Evolutionary conservation across 2,113 vertebrate genomes (phyloP).

Genomic region (Okapia johnstoni): DNA sequence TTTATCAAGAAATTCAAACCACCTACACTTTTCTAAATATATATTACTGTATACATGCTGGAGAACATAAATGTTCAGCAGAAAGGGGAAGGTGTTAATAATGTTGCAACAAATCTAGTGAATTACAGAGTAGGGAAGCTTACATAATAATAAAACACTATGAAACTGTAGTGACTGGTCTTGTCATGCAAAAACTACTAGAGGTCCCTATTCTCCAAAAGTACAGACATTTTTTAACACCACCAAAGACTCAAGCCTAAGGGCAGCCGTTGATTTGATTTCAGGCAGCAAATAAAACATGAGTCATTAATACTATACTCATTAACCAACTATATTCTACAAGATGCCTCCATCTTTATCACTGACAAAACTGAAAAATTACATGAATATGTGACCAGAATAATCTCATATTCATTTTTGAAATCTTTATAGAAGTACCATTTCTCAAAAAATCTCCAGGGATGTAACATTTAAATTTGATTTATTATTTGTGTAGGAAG

Average conservation of each 20-base stretch:
- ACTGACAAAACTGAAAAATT: not conserved
- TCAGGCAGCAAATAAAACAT: not conserved
- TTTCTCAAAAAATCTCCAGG: not conserved
- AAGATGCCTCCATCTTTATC: not conserved
- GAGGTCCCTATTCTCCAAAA: not conserved
- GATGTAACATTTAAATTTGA: slow-evolving; percentile 1
- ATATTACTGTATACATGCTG: not conserved
- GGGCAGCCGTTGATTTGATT: not conserved
- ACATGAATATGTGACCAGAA: not conserved
- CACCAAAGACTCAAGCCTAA: not conserved
- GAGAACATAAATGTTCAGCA: not conserved
- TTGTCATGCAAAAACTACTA: not conserved
- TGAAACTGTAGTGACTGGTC: not conserved
- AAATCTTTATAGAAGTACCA: not conserved
- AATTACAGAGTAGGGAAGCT: not conserved
- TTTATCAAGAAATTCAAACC: not conserved
- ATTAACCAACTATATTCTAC: not conserved
- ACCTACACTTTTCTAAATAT: not conserved
- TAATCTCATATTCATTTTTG: not conserved
- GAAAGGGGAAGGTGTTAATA: not conserved
- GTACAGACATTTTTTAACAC: not conserved
- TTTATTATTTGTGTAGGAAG: not conserved
- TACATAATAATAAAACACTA: not conserved
- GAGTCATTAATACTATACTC: not conserved
- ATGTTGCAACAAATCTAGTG: not conserved